Conservation (phyloP, 2,888 invertebrate species). For the Leuctra nigra region DNA sequence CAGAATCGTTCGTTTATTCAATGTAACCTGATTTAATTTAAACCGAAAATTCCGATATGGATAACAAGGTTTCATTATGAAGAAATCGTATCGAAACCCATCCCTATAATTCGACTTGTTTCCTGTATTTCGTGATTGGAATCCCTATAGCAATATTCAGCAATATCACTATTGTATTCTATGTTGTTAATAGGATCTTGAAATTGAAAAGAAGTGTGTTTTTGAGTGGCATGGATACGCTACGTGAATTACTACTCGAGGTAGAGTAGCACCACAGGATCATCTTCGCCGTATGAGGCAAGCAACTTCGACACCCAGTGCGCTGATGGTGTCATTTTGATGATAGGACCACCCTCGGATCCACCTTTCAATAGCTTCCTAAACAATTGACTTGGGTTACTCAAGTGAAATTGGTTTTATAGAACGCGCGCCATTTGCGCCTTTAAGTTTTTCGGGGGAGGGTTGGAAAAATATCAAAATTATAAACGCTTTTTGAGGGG, state of each 20-base stretch:
- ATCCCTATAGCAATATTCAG: not conserved
- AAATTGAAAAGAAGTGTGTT: conserved; percentile 11
- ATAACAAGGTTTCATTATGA: too few relatives aligned
- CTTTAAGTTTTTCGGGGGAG: conserved; percentile 4
- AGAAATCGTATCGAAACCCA: too few relatives aligned
- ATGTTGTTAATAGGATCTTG: conserved; percentile 9
- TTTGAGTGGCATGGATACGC: not conserved
- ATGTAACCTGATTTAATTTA: too few relatives aligned
- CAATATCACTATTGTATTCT: not conserved
- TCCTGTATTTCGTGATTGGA: too few relatives aligned
- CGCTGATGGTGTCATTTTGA: not conserved
- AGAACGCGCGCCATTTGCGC: not conserved
- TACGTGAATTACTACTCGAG: conserved; percentile 5
- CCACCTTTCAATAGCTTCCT: not conserved
- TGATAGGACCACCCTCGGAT: not conserved
- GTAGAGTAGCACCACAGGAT: conserved; percentile 2
- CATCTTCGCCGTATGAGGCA: conserved; percentile 11
- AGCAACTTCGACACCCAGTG: not conserved
- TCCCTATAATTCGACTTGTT: too few relatives aligned
- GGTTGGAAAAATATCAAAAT: conserved; percentile 11
- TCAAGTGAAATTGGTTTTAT: conserved; percentile 1
- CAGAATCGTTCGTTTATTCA: too few relatives aligned
- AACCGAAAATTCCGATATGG: too few relatives aligned
- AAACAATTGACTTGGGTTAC: conserved; percentile 11
- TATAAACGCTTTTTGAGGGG: not conserved